Base-by-base conservation (phyloP, 2,888 invertebrate genomes). In the Cetonia aurata region DNA sequence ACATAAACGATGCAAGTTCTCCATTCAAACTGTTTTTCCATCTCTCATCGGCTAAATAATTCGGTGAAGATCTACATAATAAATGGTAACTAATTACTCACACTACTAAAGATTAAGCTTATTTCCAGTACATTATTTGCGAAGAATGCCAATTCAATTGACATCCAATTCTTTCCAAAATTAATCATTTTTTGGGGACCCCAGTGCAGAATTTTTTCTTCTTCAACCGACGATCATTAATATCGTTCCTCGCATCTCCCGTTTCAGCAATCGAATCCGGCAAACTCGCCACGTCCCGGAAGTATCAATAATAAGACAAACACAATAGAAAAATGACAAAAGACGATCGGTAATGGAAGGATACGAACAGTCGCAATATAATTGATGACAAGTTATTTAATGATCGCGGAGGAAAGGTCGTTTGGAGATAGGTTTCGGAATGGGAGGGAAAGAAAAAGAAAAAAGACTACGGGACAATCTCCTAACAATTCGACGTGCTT, bases 331-430 rank as follows among this genome's bases (percentile, higher is more conserved):
- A 62, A 62, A 62, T 62, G 62, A 62, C 62, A 62, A 62, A 62
- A 62, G 62, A 62, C 62, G 48, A 62, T 62, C 62, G 48, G 62
- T 33, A 62, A 62, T 62, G 48, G 62, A 48, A 57, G 55, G 56
- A 56, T 56, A 37, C 56, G 41, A 15, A 25, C 41, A 17, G 15
- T 56, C 19, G 53, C 6, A 6, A 72, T 69, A 71, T 73, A 75
- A 75, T 75, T 75, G 73, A 75, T 75, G 72, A 72, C 73, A 73
- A 73, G 62, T 71, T 72, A 75, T 72, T 73, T 74, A 74, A 74
- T 73, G 74, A 74, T 74, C 74, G 56, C 10, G 25, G 4, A 25
- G 37, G 37, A 41, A 37, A 15, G 10, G 10, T 17, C 8, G 44
- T 44, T 10, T 13, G 12, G 44, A 15, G 37, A 41, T 15, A 37